Percentiles rank a stretch among this genome's conserved stretches.
Evolutionary conservation across 2,888 invertebrate genomes (phyloP).

Genomic region (Lasioglossum pauxillum): DNA sequence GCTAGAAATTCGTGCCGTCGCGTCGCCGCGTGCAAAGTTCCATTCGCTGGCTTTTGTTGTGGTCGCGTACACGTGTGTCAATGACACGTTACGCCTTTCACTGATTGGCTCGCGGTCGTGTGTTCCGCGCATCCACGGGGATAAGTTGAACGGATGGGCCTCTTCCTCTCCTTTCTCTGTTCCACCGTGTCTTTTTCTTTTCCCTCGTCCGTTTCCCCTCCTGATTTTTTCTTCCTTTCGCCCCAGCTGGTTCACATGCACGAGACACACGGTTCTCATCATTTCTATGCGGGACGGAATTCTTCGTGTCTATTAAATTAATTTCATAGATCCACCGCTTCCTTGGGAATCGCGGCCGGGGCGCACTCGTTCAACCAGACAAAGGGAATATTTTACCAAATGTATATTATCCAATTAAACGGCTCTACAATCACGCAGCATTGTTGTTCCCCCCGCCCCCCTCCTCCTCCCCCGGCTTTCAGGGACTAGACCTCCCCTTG

Average conservation of each 20-base stretch:
- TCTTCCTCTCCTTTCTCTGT: slow-evolving; percentile 65
- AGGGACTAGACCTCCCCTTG: neutral
- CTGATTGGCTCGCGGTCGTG: slow-evolving; percentile 57
- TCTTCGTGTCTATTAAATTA: slow-evolving; percentile 49
- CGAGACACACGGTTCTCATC: slow-evolving; percentile 46
- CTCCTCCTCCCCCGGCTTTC: neutral
- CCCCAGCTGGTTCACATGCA: slow-evolving; percentile 37
- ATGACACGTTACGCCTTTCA: slow-evolving; percentile 68
- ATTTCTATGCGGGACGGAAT: slow-evolving; percentile 46
- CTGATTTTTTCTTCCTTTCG: slow-evolving; percentile 33
- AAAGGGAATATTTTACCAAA: slow-evolving; percentile 37
- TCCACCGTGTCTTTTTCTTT: slow-evolving; percentile 25
- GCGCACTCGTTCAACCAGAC: slow-evolving; percentile 18
- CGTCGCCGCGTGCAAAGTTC: slow-evolving; percentile 24
- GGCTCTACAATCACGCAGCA: slow-evolving; percentile 5
- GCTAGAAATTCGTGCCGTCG: slow-evolving; percentile 31
- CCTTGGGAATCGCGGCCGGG: slow-evolving; percentile 46
- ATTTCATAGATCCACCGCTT: slow-evolving; percentile 48
- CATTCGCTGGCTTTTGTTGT: slow-evolving; percentile 24
- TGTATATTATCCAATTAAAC: slow-evolving; percentile 34
- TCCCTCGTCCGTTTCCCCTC: neutral
- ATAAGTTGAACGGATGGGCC: slow-evolving; percentile 70
- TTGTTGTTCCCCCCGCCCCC: neutral
- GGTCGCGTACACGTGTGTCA: slow-evolving; percentile 45
- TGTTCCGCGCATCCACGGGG: slow-evolving; percentile 53